phyloP scores from a whole-genome alignment of 2,113 vertebrate species.

The Porphyrio hochstetteri region DNA sequence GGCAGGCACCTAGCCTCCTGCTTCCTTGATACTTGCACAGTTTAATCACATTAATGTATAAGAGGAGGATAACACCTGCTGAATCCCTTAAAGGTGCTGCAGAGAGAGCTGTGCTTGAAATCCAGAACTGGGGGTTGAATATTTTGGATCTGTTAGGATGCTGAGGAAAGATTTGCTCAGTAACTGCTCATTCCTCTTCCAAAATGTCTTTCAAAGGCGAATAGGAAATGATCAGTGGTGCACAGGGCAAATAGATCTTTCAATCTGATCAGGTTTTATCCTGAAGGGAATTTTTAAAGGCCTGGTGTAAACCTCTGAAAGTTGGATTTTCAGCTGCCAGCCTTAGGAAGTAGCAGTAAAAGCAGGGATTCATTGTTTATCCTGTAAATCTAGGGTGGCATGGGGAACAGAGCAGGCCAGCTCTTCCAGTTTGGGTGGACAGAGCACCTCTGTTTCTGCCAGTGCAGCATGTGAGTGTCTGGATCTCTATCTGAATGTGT shows the following conservation, averaged over 20 bases:
- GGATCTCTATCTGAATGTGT: background rate
- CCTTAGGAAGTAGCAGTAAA: background rate
- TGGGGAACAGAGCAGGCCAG: background rate
- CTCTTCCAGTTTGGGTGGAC: background rate
- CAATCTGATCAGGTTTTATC: background rate
- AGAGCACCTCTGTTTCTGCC: background rate
- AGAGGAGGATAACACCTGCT: background rate
- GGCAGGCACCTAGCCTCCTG: background rate
- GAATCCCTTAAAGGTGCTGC: background rate
- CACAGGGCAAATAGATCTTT: background rate
- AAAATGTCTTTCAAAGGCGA: background rate
- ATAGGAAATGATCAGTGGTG: background rate
- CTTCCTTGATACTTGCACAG: background rate
- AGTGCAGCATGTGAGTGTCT: background rate
- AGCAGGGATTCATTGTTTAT: background rate
- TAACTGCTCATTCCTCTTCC: background rate
- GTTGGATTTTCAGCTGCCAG: background rate
- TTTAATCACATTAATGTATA: background rate
- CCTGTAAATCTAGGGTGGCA: background rate
- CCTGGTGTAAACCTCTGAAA: background rate
- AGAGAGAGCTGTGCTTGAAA: background rate
- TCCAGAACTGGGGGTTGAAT: background rate
- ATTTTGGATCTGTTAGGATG: background rate
- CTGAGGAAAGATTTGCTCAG: background rate
- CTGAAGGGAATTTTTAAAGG: background rate